These are phyloP conservation scores for Lamellibrachia columna DNA, from an alignment of 2,888 invertebrate species.

Conservation along the genomic window DNA sequence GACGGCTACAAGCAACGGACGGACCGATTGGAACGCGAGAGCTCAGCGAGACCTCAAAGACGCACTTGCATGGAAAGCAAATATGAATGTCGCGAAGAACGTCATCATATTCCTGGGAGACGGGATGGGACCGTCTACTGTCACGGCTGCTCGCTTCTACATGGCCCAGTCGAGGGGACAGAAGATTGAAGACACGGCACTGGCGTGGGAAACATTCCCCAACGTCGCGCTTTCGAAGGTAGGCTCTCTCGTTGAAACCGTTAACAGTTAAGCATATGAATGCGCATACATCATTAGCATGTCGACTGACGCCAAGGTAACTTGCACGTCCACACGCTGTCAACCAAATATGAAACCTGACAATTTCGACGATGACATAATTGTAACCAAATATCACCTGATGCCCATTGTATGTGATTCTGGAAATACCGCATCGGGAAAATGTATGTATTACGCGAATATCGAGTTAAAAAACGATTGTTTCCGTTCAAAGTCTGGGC, in stretches of 20 bases:
- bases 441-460: too few relatives aligned
- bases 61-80: not conserved
- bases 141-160: conserved; percentile 78
- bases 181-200: conserved; percentile 76
- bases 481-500: too few relatives aligned
- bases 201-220: conserved; percentile 84
- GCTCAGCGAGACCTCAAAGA: not conserved
- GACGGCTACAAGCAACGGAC: not conserved
- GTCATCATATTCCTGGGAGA: conserved; percentile 74
- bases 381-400: too few relatives aligned
- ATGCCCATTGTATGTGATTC: too few relatives aligned
- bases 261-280: too few relatives aligned
- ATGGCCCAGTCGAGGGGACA: conserved; percentile 52
- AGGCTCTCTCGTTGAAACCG: conserved; percentile 34
- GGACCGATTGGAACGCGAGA: conserved; percentile 8
- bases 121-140: conserved; percentile 85
- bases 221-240: conserved; percentile 87
- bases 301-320: too few relatives aligned
- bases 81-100: conserved; percentile 54
- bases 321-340: too few relatives aligned
- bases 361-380: too few relatives aligned
- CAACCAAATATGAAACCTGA: too few relatives aligned
- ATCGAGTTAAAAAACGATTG: too few relatives aligned
- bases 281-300: too few relatives aligned
- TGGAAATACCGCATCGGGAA: too few relatives aligned